Base-by-base conservation (phyloP, 2,888 invertebrate genomes). In the Strigamia maritima region DNA sequence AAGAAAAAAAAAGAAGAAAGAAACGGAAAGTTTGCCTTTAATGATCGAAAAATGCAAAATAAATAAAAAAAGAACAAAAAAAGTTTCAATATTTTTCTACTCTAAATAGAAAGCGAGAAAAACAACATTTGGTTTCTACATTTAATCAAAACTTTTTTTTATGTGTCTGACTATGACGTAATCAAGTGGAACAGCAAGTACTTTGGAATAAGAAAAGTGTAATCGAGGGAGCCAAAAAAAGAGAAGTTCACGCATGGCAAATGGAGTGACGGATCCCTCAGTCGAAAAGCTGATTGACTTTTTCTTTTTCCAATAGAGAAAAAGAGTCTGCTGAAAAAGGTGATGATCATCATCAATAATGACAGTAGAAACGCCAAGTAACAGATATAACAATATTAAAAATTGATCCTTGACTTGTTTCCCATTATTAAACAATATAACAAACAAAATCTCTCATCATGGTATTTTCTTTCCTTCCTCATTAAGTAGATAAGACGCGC, bases 391-490 rank as follows among this genome's bases (percentile, higher is more conserved):
- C 70, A 70, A 28, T 70, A n/a, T 70, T 44, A 12, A 70, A 70
- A 70, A 70, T 70, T 70, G 70, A 70, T 70, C 70, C 70, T 70
- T 70, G 70, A 70, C 70, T 70, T 28, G 26, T 26, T 70, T 70
- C 70, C 28, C 70, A 26, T 70, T 26, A 70, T 70, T 28, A 70
- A 70, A n/a, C 70, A 70, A 70, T 70, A 70, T n/a, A 70, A 70
- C 70, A 28, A 70, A 70, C 28, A 70, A 28, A 70, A 28, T 28
- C 26, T 70, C 70, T 70, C 70, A 70, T 70, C 70, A 70, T 14
- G 70, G 28, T 70, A 70, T 70, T 70, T 70, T 70, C 70, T 70
- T 70, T 70, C 70, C 70, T 70, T 70, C 70, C 70, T 70, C 70
- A 70, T 70, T 70, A 70, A 70, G 12, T 26, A 70, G 70, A 70